Conservation (phyloP, 2,113 vertebrate species). For the Herpailurus yagouaroundi region DNA sequence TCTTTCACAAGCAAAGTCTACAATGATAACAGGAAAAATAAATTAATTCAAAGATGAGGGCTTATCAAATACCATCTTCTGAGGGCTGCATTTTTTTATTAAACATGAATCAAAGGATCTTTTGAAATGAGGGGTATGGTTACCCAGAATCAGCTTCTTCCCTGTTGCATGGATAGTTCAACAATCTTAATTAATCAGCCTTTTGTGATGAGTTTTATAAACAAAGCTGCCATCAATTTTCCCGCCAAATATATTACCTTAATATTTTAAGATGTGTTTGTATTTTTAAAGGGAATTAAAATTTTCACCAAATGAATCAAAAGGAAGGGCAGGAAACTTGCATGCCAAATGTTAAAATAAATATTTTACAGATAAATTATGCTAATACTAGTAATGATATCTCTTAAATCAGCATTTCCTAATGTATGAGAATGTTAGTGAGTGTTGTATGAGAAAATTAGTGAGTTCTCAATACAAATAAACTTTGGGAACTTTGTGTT, state of each 20-base stretch:
- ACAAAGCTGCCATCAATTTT: conserved; percentile 48
- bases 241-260: conserved; percentile 12
- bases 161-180: conserved; percentile 39
- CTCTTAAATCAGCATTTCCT: conserved; percentile 43
- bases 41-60: conserved; percentile 81
- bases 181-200: conserved; percentile 57
- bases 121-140: conserved; percentile 55
- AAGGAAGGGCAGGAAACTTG: conserved; percentile 14
- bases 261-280: conserved; percentile 38
- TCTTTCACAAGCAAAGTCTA: conserved; percentile 69
- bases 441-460: neutral
- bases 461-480: neutral
- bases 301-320: conserved; percentile 34
- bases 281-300: conserved; percentile 47
- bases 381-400: neutral
- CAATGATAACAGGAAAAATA: conserved; percentile 80
- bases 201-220: conserved; percentile 46
- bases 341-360: conserved; percentile 26
- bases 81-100: conserved; percentile 76
- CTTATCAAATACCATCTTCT: conserved; percentile 81
- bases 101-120: conserved; percentile 80
- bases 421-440: neutral
- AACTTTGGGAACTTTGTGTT: neutral
- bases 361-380: conserved; percentile 24
- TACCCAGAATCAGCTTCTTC: conserved; percentile 72